phyloP scores from a whole-genome alignment of 2,888 invertebrate genomes.

The Leucoptera coffeella region DNA sequence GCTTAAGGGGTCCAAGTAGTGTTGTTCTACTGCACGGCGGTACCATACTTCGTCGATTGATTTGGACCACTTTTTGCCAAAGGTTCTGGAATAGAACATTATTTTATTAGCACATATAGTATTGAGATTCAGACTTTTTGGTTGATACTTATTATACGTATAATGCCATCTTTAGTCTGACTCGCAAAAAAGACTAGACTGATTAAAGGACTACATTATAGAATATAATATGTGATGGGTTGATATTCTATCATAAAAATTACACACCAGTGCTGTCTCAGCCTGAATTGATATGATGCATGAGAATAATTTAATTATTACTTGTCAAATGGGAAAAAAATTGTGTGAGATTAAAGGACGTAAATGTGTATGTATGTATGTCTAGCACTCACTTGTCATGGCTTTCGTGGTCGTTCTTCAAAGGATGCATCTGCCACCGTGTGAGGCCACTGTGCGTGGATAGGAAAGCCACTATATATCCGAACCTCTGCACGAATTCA shows the following conservation, averaged over 20 bases:
- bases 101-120: background rate
- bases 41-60: slow-evolving; percentile 90
- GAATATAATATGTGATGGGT: too few species aligned
- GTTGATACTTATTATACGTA: too few species aligned
- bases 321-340: too few species aligned
- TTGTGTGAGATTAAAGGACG: too few species aligned
- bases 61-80: slow-evolving; percentile 66
- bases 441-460: slow-evolving; percentile 88
- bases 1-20: slow-evolving; percentile 68
- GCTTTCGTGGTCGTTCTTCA: slow-evolving; percentile 22
- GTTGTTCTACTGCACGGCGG: slow-evolving; percentile 79
- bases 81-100: slow-evolving; percentile 48
- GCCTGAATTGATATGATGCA: too few species aligned
- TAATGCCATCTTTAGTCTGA: too few species aligned
- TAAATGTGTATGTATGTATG: too few species aligned
- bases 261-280: too few species aligned
- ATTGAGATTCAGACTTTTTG: too few species aligned
- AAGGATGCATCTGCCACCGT: slow-evolving; percentile 72
- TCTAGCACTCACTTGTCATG: slow-evolving; percentile 26
- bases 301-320: too few species aligned
- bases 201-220: background rate
- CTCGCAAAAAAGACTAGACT: too few species aligned
- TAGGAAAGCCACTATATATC: slow-evolving; percentile 79
- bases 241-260: too few species aligned
- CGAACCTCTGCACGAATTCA: slow-evolving; percentile 77